These are phyloP conservation scores for Scolanthus callimorphus DNA, from an alignment of 92 coral and sea anemone genomes.

Conservation along the genomic window DNA sequence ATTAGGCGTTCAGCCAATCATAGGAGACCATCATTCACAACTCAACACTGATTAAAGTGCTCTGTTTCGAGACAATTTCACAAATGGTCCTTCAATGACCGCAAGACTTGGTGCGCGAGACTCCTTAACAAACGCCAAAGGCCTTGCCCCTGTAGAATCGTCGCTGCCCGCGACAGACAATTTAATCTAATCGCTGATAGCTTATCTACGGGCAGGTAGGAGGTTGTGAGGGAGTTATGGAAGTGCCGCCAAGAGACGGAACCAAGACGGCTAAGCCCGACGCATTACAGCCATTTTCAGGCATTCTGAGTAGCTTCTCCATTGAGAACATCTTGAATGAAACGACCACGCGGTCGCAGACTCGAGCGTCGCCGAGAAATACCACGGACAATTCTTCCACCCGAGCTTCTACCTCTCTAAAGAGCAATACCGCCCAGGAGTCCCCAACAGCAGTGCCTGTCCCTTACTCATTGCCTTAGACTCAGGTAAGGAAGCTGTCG, in stretches of 20 bases:
- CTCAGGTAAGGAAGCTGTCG: no score
- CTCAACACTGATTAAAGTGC: conserved; percentile 6
- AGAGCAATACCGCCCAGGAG: no score
- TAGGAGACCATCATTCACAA: conserved; percentile 10
- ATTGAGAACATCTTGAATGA: conserved; percentile 53
- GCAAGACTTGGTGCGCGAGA: neutral
- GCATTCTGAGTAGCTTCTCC: conserved; percentile 47
- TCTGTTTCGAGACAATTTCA: neutral
- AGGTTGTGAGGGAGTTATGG: no score
- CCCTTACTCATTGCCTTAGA: no score
- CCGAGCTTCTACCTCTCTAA: no score
- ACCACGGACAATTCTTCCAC: no score
- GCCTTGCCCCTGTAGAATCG: neutral
- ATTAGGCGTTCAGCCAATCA: conserved; percentile 33
- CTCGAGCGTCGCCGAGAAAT: no score
- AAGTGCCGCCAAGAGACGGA: neutral
- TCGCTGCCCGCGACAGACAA: neutral
- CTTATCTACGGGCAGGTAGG: neutral
- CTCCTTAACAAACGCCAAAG: neutral
- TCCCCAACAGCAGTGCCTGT: no score
- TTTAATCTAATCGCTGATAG: neutral
- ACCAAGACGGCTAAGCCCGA: neutral
- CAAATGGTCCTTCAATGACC: neutral
- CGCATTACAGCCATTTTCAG: neutral
- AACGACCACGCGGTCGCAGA: no score